Conservation (phyloP, 2,113 vertebrate genomes). For the Ginglymostoma cirratum region DNA sequence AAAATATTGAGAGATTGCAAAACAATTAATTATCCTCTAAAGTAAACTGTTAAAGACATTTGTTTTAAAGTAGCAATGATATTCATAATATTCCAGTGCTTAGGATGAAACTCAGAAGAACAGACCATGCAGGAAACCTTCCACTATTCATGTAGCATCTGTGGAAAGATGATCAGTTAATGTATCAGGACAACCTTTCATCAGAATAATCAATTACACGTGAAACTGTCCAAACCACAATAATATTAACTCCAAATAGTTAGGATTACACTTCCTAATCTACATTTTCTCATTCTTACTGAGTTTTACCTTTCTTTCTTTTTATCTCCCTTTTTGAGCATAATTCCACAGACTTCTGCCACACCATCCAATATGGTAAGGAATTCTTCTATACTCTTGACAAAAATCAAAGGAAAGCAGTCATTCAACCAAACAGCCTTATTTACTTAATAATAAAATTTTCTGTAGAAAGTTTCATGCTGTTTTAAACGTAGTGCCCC, state of each 20-base stretch:
- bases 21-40: not conserved
- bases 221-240: conserved; percentile 27
- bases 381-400: conserved; percentile 83
- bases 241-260: not conserved
- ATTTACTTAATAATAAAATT: not conserved
- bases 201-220: not conserved
- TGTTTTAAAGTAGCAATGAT: not conserved
- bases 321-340: conserved; percentile 89
- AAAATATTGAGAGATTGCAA: not conserved
- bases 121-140: not conserved
- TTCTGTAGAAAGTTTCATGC: not conserved
- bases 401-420: not conserved
- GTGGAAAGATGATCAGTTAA: not conserved
- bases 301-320: conserved; percentile 81
- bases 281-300: not conserved
- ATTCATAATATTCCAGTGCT: not conserved
- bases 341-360: conserved; percentile 78
- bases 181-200: not conserved
- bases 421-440: not conserved
- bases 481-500: not conserved
- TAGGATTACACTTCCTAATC: not conserved
- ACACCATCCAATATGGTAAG: conserved; percentile 69
- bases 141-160: not conserved
- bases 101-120: not conserved
- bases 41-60: not conserved